A percentile compares a stretch with the other conserved stretches of the same genome.
Conservation (phyloP, 2,113 vertebrate genomes). For the rabbit (Oryctolagus cuniculus) region mOryCun1.1 NC_091442.1:33978501-33979000, state of each 20-base stretch:
- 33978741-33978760: neutral
- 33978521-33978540: too few species aligned
- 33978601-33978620: too few species aligned
- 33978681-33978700: neutral
- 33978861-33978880: neutral
- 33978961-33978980: neutral
- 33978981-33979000: neutral
- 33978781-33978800: neutral
- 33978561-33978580: too few species aligned
- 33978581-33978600: too few species aligned
- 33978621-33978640: too few species aligned
- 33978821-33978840: neutral
- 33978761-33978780: neutral
- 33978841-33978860: neutral
- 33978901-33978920: too few species aligned
- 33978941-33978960: neutral
- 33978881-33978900: neutral
- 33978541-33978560: too few species aligned
- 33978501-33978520: too few species aligned
- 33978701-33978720: neutral
- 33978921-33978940: neutral
- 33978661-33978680: too few species aligned
- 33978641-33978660: too few species aligned
- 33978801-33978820: neutral
- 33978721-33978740: neutral